These are phyloP conservation scores for Trichosurus vulpecula DNA, from an alignment of 2,797 vertebrate genomes.

Conservation along the genomic window DNA sequence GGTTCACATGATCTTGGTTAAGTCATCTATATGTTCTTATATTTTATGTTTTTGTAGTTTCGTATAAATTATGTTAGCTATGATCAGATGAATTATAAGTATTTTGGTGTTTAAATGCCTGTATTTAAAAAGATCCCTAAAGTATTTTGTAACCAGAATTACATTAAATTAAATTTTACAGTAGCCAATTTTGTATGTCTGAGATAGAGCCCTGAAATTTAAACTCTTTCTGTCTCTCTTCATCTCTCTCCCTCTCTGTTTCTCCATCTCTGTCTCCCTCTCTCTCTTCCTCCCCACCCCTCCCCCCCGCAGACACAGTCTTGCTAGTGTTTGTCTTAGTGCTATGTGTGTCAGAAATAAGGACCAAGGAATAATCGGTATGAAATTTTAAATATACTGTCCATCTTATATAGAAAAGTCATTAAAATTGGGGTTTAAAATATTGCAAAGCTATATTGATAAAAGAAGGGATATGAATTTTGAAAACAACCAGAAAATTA, in stretches of 20 bases:
- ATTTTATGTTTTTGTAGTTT: neutral
- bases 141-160: neutral
- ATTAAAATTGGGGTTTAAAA: neutral
- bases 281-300: too few species aligned
- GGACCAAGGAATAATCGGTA: too few species aligned
- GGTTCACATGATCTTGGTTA: too few species aligned
- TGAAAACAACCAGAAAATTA: neutral
- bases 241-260: too few species aligned
- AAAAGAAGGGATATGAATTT: neutral
- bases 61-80: neutral
- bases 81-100: neutral
- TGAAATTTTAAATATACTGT: too few species aligned
- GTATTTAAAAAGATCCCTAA: neutral
- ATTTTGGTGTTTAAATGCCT: neutral
- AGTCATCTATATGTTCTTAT: too few species aligned
- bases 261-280: too few species aligned
- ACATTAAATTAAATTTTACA: neutral
- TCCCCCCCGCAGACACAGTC: neutral
- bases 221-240: too few species aligned
- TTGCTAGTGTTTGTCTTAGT: too few species aligned
- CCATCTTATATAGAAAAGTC: too few species aligned
- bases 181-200: neutral
- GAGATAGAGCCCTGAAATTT: neutral
- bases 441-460: neutral
- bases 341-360: too few species aligned